Base-by-base conservation (phyloP, 2,797 vertebrate species). In the Gadopsis bispinosus region DNA sequence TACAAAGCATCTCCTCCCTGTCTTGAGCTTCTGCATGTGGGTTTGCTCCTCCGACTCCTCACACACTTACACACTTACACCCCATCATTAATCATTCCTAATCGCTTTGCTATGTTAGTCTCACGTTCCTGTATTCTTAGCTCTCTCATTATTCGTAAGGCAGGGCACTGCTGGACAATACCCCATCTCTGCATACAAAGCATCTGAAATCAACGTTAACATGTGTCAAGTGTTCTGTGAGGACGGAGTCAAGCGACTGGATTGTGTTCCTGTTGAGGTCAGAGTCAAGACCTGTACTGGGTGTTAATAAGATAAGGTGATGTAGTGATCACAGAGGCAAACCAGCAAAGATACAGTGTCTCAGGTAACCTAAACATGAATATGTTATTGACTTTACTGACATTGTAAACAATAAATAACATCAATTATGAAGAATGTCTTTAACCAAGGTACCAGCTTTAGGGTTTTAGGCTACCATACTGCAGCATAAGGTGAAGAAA, bases 121-220 rank as follows among this genome's bases (percentile, higher is more conserved):
- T 81, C 77, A 75, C 72, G 75, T 81, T 81, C 74, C 75, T 86
- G 74, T 63, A 69, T 71, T 63, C 58, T 37, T 26, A 53, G 47
- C 51, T 20, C 35, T 62, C 20, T 22, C 64, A 45, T 51, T 65
- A 45, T 51, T 65, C n/a, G 37, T 6, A 29, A 70, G 58, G 47
- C 69, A 83, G 79, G 82, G 83, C 75, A 41, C 69, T 39, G 26
- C 58, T 31, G 50, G 73, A 80, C 75, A 79, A 77, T 48, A 69
- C 61, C 43, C 51, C 62, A 47, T 20, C 16, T 37, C 69, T 66
- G 43, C 37, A 20, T 35, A 48, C 37, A 55, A 71, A 78, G 65
- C 79, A 70, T 85, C 70, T 73, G 78, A 82, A 79, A 83, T 86
- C 7, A 78, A 70, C 77, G 86, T 86, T 82, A 80, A 64, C 59